A percentile compares a stretch with the other conserved stretches of the same genome.
Conservation (phyloP, 2,797 vertebrate genomes). For the Discoglossus pictus region DNA sequence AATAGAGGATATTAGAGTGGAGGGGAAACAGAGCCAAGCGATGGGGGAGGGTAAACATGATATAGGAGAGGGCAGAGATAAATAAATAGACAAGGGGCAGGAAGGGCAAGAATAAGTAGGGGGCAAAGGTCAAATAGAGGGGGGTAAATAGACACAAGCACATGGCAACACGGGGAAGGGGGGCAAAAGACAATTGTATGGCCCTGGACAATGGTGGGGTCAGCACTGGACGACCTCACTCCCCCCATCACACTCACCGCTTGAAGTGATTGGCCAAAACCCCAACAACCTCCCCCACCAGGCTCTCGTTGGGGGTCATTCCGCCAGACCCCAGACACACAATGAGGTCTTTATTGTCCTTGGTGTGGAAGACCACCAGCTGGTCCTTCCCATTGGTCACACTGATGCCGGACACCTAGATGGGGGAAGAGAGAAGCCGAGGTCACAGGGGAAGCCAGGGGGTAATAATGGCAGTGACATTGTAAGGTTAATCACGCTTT, state of each 20-base stretch:
- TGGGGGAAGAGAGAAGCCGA: slow-evolving; percentile 12
- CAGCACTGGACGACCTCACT: background rate
- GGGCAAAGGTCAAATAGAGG: no score
- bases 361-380: slow-evolving; percentile 95
- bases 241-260: slow-evolving; percentile 75
- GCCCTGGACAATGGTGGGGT: no score
- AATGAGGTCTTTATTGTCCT: slow-evolving; percentile 92
- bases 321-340: slow-evolving; percentile 85
- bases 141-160: no score
- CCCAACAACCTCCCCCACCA: slow-evolving; percentile 93
- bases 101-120: no score
- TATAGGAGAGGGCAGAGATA: no score
- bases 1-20: no score
- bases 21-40: no score
- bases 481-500: no score
- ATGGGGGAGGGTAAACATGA: no score
- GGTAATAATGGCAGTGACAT: no score
- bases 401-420: slow-evolving; percentile 90
- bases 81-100: no score
- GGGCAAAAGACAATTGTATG: background rate
- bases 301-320: slow-evolving; percentile 71
- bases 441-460: background rate
- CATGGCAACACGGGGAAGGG: background rate
- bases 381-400: slow-evolving; percentile 96
- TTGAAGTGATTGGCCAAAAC: slow-evolving; percentile 92